Conservation (phyloP, 2,113 vertebrate species). For the Pseudorasbora parva region DNA sequence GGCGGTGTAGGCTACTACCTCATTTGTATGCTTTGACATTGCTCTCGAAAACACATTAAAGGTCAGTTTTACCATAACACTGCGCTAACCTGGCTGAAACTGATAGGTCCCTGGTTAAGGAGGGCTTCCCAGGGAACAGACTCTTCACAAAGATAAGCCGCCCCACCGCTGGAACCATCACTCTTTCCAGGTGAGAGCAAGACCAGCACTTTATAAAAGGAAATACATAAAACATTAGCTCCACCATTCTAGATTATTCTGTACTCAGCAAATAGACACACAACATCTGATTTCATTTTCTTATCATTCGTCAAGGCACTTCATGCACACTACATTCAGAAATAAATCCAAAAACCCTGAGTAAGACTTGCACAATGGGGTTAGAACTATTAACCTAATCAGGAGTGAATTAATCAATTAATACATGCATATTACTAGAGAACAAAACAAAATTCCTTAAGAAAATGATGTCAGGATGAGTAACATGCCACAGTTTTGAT, state of each 20-base stretch:
- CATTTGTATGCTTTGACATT: conserved; percentile 72
- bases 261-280: not conserved
- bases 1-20: conserved; percentile 31
- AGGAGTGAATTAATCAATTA: not conserved
- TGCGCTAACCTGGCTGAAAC: conserved; percentile 47
- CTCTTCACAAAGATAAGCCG: conserved; percentile 40
- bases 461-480: not conserved
- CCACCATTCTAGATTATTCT: conserved; percentile 10
- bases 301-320: not conserved
- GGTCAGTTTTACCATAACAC: conserved; percentile 69
- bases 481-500: not conserved
- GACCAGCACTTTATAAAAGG: conserved; percentile 14
- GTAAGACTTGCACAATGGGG: not conserved
- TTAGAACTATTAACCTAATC: not conserved
- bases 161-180: conserved; percentile 6
- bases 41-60: conserved; percentile 67
- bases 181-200: conserved; percentile 8
- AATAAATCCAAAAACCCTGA: not conserved
- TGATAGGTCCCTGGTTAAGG: conserved; percentile 34
- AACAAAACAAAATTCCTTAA: not conserved
- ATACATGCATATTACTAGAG: not conserved
- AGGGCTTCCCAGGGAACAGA: conserved; percentile 12
- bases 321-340: not conserved
- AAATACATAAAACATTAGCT: conserved; percentile 42
- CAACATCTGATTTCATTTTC: not conserved